phyloP scores from a whole-genome alignment of 2,113 vertebrate genomes.

The Passer domesticus region DNA sequence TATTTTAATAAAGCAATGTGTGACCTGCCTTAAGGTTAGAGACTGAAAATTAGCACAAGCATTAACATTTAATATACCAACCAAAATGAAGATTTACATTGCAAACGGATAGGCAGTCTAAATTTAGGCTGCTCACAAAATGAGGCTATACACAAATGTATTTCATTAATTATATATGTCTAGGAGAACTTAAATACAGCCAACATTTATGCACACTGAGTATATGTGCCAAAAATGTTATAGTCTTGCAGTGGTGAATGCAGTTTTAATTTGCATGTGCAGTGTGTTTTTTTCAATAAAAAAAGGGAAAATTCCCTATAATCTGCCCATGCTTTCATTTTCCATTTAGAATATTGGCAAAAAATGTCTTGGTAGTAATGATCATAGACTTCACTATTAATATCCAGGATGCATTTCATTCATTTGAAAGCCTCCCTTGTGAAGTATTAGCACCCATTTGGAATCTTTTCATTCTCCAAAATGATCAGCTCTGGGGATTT shows the following conservation, averaged over 20 bases:
- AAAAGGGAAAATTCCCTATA: slow-evolving; percentile 26
- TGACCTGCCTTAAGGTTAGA: slow-evolving; percentile 71
- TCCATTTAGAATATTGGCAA: slow-evolving; percentile 43
- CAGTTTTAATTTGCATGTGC: slow-evolving; percentile 65
- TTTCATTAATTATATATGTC: slow-evolving; percentile 66
- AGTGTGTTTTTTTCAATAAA: slow-evolving; percentile 58
- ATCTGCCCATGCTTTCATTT: slow-evolving; percentile 21
- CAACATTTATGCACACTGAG: slow-evolving; percentile 49
- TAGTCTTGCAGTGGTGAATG: slow-evolving; percentile 44
- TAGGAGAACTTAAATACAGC: slow-evolving; percentile 50
- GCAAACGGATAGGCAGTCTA: slow-evolving; percentile 53
- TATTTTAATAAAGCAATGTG: slow-evolving; percentile 65
- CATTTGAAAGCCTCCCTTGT: slow-evolving; percentile 43
- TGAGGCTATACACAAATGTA: slow-evolving; percentile 56
- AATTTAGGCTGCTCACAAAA: slow-evolving; percentile 59
- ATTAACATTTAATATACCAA: slow-evolving; percentile 68
- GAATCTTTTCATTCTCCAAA: slow-evolving; percentile 17
- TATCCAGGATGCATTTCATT: slow-evolving; percentile 64
- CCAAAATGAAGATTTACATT: slow-evolving; percentile 63
- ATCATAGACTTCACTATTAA: slow-evolving; percentile 54
- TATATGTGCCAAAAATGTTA: slow-evolving; percentile 47
- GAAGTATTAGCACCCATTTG: slow-evolving; percentile 48
- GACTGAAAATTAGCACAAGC: slow-evolving; percentile 67
- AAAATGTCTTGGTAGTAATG: slow-evolving; percentile 21
- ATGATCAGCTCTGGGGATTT: slow-evolving; percentile 18